Base-by-base conservation (phyloP, 2,113 vertebrate genomes). In the Corydoras maculifer region DNA sequence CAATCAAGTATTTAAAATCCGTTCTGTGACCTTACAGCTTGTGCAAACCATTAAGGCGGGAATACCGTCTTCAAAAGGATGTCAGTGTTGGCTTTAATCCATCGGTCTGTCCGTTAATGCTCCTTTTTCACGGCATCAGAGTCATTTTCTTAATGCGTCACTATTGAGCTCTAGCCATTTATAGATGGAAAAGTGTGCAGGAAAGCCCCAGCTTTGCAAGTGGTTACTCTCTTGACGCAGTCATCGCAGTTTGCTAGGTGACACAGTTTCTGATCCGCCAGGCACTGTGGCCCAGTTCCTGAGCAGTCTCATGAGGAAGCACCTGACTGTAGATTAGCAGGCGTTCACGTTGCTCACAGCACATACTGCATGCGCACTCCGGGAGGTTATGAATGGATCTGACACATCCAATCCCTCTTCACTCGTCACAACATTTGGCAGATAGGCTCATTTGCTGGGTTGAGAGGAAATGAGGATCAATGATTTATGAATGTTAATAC, bases 261-360 rank as follows among this genome's bases (percentile, higher is more conserved):
- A 82, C 82, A 83, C 71, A 64, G 73, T 85, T 82, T 79, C 75
- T 80, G 69, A 84, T 88, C 84, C 83, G 66, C 65, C 35, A n/a
- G 81, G 73, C 54, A 55, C 75, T 69, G 35, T 43, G 63, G 76
- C 78, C 82, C 77, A 13, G 74, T 82, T 79, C 48, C 58, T 77
- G 85, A 81, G 75, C 76, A 77, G 84, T 82, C 91, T 91, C 90
- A 86, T 91, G 88, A 93, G 86, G 75, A 84, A 82, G 89, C 92
- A 91, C 87, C 87, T 92, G 90, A 90, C 49, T 54, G 78, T 59
- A 85, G 90, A 91, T 93, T 90, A 91, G 82, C 78, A 25, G 53
- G n/a, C 74, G 67, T 62, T 63, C 11, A 7, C 18, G n/a, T 2
- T 69, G 71, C 63, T 31, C 72, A 29, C 64, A 48, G 69, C 43